Evolutionary conservation across 1,140 invertebrate species (phyloP).

Genomic region (Venturia canescens): DNA sequence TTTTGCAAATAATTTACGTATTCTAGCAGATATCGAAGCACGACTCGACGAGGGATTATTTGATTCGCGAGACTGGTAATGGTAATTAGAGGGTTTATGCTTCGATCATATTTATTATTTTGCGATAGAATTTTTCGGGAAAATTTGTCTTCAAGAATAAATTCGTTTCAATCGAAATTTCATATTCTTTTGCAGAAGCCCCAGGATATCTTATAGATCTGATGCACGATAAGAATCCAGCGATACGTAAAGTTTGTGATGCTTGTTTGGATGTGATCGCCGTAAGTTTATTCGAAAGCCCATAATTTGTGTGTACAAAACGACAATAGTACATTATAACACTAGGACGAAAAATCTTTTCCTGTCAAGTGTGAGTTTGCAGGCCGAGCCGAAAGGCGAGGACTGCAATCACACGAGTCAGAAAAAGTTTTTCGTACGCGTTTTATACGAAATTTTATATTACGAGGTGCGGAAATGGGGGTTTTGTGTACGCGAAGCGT

Average conservation of each 20-base stretch:
- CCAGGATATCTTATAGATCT: conserved; percentile 98
- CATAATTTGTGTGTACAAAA: too few species aligned
- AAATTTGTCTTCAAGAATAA: too few species aligned
- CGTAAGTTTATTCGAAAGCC: conserved; percentile 73
- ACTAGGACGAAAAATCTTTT: too few species aligned
- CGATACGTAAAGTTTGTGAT: conserved; percentile 95
- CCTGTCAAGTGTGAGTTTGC: too few species aligned
- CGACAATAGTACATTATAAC: too few species aligned
- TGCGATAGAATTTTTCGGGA: conserved; percentile 14
- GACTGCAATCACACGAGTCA: too few species aligned
- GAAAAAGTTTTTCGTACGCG: too few species aligned
- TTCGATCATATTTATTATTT: conserved; percentile 36
- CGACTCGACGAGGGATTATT: conserved; percentile 87
- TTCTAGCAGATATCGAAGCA: conserved; percentile 95
- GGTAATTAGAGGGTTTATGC: conserved; percentile 57
- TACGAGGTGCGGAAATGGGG: too few species aligned
- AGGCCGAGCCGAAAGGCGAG: too few species aligned
- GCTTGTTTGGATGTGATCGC: conserved; percentile 94
- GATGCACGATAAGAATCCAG: conserved; percentile 97
- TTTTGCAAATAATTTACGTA: conserved; percentile 95
- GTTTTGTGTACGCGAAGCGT: too few species aligned
- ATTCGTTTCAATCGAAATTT: too few species aligned
- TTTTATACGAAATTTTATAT: too few species aligned
- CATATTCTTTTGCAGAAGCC: conserved; percentile 82
- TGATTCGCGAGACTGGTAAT: conserved; percentile 88